Percentiles rank a stretch among this genome's conserved stretches.
phyloP scores from a whole-genome alignment of 2,888 invertebrate genomes.

The Thymelicus acteon region DNA sequence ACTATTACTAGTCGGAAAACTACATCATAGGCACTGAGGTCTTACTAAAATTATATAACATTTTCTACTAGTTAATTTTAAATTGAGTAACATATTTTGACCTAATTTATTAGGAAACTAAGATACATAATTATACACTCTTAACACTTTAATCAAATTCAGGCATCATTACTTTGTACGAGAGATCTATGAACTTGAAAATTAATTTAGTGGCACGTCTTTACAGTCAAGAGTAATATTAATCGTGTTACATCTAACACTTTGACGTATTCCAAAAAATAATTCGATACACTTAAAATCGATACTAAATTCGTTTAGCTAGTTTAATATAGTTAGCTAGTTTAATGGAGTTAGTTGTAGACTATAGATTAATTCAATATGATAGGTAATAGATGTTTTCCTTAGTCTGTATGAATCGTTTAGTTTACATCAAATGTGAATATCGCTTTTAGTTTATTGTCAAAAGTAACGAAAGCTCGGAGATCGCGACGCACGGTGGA shows the following conservation, averaged over 20 bases:
- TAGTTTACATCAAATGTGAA: background rate
- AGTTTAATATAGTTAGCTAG: background rate
- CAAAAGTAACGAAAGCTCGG: constrained; percentile 5
- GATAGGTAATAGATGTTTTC: background rate
- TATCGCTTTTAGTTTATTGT: background rate
- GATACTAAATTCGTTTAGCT: constrained; percentile 8
- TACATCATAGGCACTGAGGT: constrained; percentile 16
- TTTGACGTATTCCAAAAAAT: background rate
- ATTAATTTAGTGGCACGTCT: too few relatives aligned
- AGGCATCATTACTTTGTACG: too few relatives aligned
- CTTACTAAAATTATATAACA: constrained; percentile 8
- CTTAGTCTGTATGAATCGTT: background rate
- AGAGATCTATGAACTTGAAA: background rate
- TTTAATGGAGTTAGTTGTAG: background rate
- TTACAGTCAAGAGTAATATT: too few relatives aligned
- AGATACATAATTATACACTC: too few relatives aligned
- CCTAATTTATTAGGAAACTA: background rate
- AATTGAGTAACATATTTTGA: constrained; percentile 1
- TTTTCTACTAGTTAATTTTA: background rate
- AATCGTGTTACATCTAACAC: too few relatives aligned
- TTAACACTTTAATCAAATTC: too few relatives aligned
- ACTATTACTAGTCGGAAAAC: background rate
- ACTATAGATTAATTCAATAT: background rate
- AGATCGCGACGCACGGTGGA: constrained; percentile 4
- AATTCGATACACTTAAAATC: constrained; percentile 9